phyloP scores from a whole-genome alignment of 2,888 invertebrate species.

The Fragum sueziense region DNA sequence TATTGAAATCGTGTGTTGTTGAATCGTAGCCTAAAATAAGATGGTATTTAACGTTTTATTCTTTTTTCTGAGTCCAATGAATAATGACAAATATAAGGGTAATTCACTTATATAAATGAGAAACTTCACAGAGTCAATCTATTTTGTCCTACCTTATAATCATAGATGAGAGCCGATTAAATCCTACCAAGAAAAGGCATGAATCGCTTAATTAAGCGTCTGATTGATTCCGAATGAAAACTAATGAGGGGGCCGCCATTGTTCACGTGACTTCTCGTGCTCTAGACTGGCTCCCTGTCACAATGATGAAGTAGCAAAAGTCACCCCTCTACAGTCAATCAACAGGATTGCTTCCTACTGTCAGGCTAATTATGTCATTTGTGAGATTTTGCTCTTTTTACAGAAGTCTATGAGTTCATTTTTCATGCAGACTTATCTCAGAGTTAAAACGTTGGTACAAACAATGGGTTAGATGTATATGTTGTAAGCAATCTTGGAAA shows the following conservation, averaged over 20 bases:
- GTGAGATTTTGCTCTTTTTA: not conserved
- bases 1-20: too few species aligned
- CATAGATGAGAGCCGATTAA: not conserved
- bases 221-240: conserved; percentile 27
- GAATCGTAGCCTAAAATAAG: too few species aligned
- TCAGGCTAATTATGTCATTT: not conserved
- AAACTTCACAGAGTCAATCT: not conserved
- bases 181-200: not conserved
- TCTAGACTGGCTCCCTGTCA: conserved; percentile 17
- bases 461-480: too few species aligned
- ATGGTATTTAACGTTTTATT: too few species aligned
- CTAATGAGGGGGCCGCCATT: conserved; percentile 24
- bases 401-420: too few species aligned
- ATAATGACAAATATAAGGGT: too few species aligned
- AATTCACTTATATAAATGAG: not conserved
- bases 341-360: conserved; percentile 4
- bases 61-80: too few species aligned
- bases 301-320: conserved; percentile 25
- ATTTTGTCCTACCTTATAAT: not conserved
- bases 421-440: too few species aligned
- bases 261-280: conserved; percentile 18
- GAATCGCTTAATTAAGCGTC: conserved; percentile 21
- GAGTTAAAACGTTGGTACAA: too few species aligned
- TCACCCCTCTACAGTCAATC: conserved; percentile 20
- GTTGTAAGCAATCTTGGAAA: too few species aligned